Evolutionary conservation across 2,797 vertebrate genomes (phyloP), one percentile per base, ranked within the genome.

Genomic region (Danio jaintianensis): DNA sequence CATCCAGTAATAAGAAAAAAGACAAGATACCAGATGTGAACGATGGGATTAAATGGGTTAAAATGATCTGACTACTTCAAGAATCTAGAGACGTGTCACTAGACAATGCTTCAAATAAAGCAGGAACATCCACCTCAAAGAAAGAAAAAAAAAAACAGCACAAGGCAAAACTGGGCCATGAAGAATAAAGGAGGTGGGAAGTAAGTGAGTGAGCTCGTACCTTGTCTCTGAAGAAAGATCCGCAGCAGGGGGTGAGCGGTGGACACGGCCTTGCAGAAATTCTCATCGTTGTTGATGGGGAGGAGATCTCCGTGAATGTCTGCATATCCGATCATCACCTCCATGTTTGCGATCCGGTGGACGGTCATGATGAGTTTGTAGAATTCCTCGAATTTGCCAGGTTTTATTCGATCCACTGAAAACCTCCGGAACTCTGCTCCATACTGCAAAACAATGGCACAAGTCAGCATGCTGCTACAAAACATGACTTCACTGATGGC

Each of bases 251-350:
- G 98, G 86, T 96, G 96, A 43, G 98, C 97, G 0, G 96, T 97
- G 0, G 97, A 96, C 87, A 99, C 97, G 0, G 98, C 97, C 86
- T 98, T 99, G 92, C 95, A 96, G 90, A 98, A 99, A 92, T 99
- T 99, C 92, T 98, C 98, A 0, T 99, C 96, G 0, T 99, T 99
- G 91, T 99, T 99, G 90, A 99, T 99, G 8, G 98, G 98, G 85
- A 99, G 95, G 83, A 99, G 94, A 87, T 99, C 98, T 0, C 98
- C 98, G 0, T 99, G 97, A 52, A 99, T 85, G 40, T 99, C 98
- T 0, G 97, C 98, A 5, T 99, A 99, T 79, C 98, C 97, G 0
- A 99, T 96, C 94, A 97, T 96, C 90, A 99, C 96, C 75, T 98
- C 97, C 72, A 96, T 95, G 85, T 93, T 97, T 83, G 96, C 91